Evolutionary conservation across 2,113 vertebrate species (phyloP).

Genomic region (Aleadryas rufinucha): DNA sequence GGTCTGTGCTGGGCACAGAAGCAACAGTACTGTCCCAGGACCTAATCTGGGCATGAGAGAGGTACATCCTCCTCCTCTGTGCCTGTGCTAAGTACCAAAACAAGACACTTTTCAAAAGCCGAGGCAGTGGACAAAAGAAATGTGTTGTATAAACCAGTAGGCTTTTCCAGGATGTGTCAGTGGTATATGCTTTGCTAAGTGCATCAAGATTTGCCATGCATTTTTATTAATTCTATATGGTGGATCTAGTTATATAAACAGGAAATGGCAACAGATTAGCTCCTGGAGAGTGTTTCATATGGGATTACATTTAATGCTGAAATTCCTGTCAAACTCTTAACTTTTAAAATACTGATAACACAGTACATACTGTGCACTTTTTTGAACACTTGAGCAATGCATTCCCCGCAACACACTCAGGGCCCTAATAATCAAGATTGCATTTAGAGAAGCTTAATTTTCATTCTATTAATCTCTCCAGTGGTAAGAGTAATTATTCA

Average conservation of each 20-base stretch:
- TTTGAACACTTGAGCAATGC: conserved; percentile 21
- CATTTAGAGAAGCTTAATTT: conserved; percentile 51
- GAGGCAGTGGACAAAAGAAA: not conserved
- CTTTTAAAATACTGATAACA: conserved; percentile 50
- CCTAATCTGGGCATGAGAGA: not conserved
- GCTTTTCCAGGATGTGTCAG: not conserved
- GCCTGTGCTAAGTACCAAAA: not conserved
- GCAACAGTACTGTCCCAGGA: not conserved
- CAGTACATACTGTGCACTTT: conserved; percentile 33
- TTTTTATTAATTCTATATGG: conserved; percentile 36
- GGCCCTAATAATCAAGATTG: conserved; percentile 42
- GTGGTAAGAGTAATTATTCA: conserved; percentile 46
- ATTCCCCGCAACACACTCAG: not conserved
- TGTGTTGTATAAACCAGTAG: not conserved
- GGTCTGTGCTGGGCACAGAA: not conserved
- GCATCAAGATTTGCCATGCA: not conserved
- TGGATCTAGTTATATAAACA: conserved; percentile 26
- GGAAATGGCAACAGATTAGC: conserved; percentile 43
- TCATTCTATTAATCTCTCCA: conserved; percentile 48
- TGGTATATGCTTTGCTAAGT: not conserved
- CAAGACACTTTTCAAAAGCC: not conserved
- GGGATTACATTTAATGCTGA: conserved; percentile 49
- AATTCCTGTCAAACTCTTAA: conserved; percentile 35
- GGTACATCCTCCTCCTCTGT: not conserved
- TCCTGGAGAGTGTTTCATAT: conserved; percentile 25